Base-by-base conservation (phyloP, 2,113 vertebrate species). In the Australoheros scitulus region DNA sequence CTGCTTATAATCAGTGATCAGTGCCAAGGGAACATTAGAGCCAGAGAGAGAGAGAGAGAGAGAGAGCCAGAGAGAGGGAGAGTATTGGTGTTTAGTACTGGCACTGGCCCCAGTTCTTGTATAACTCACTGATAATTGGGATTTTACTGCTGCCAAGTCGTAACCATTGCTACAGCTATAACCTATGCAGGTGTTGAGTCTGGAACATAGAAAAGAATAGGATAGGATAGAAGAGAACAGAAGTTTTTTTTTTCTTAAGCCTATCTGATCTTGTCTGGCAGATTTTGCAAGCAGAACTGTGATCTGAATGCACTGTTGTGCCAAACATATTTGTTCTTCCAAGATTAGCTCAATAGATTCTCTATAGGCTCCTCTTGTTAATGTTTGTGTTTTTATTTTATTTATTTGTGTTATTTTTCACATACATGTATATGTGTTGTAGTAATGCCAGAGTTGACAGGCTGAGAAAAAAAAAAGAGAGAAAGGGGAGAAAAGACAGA, bases 91-190 rank as follows among this genome's bases (percentile, higher is more conserved):
- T 76, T 81, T 41, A 61, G 36, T 26, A 61, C 13, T 86, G 88
- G 89, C 80, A 22, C 32, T 52, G 34, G 75, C 79, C 29, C 84
- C 11, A 11, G 55, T 57, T 58, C 75, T 88, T 88, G 75, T 68
- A 58, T 89, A 88, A 86, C 86, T 85, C 56, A 74, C 83, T 63
- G 83, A 75, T 90, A 86, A 92, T 91, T 92, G 82, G 76, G n/a
- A 32, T 80, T 80, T 81, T 79, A 84, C 43, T 65, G 76, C 74
- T 81, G 80, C 86, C 86, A 90, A 88, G 72, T 76, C 55, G 13
- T 18, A 78, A 82, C 70, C 72, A 65, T 59, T 78, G 84, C 77
- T 80, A 26, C 36, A 57, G 60, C 77, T 57, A 41, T 1, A 38
- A 77, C 55, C 34, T 72, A 9, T 85, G 88, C 77, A 78, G 57